Conservation (phyloP, 2,888 invertebrate species). For the Physocephala rufipes region DNA sequence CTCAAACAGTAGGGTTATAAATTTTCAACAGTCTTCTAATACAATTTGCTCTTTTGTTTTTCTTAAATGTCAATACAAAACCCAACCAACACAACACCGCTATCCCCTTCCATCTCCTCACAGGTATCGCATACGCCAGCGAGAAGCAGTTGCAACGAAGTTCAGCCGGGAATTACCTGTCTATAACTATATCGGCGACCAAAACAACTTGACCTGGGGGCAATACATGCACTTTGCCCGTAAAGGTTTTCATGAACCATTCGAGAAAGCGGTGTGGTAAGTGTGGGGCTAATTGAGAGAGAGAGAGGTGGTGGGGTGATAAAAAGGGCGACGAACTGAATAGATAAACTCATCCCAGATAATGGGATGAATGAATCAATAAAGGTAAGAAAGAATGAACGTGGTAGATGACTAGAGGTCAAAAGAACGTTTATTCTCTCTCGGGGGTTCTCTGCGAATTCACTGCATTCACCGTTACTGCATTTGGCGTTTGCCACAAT, state of each 20-base stretch:
- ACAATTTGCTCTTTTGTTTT: background rate
- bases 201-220: conserved; percentile 66
- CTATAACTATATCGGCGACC: conserved; percentile 65
- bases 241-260: conserved; percentile 64
- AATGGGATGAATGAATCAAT: no score
- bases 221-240: conserved; percentile 65
- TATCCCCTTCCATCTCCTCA: background rate
- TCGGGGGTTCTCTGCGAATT: no score
- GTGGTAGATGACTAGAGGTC: no score
- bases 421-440: no score
- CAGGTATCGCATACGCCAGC: conserved; percentile 53
- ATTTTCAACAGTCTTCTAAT: conserved; percentile 20
- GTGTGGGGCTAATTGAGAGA: conserved; percentile 41
- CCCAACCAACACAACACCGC: background rate
- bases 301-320: no score
- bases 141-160: conserved; percentile 40
- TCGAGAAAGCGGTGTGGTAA: conserved; percentile 66
- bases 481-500: conserved; percentile 22
- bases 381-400: no score
- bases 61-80: conserved; percentile 19
- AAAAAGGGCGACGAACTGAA: no score
- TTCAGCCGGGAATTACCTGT: conserved; percentile 61
- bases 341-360: no score
- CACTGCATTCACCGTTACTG: conserved; percentile 14
- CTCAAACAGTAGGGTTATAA: background rate